A percentile compares a stretch with the other conserved stretches of the same genome.
These are phyloP conservation scores for Protobothrops flavoviridis DNA, from an alignment of 2,113 vertebrate species.

Conservation along the genomic window DNA sequence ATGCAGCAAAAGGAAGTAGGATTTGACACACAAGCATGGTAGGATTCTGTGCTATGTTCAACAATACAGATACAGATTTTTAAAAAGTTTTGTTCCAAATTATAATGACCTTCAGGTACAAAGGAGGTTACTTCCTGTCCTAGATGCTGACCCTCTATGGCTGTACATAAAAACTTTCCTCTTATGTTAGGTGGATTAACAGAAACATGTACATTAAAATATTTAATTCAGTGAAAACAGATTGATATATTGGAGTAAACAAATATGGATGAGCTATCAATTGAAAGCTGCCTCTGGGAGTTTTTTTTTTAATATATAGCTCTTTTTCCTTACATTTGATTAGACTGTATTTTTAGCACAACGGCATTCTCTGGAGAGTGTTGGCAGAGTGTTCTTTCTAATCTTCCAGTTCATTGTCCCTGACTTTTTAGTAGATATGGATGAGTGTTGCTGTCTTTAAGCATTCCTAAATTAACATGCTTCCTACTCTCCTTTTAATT, in stretches of 20 bases:
- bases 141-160: not conserved
- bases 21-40: not conserved
- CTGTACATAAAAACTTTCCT: not conserved
- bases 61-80: slow-evolving; percentile 32
- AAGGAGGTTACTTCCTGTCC: slow-evolving; percentile 4
- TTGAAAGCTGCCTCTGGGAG: slow-evolving; percentile 15
- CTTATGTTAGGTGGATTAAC: not conserved
- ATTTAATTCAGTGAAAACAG: not conserved
- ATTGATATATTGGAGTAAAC: not conserved
- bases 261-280: not conserved
- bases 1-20: not conserved
- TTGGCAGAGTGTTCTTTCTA: slow-evolving; percentile 38
- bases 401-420: not conserved
- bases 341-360: slow-evolving; percentile 24
- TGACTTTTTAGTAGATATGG: not conserved
- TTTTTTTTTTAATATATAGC: not conserved
- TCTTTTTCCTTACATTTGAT: slow-evolving; percentile 21
- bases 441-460: slow-evolving; percentile 13
- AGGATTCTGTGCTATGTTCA: not conserved
- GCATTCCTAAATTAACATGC: slow-evolving; percentile 24
- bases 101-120: slow-evolving; percentile 42
- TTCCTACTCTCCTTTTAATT: not conserved
- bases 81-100: slow-evolving; percentile 46
- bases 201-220: not conserved
- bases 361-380: not conserved